Evolutionary conservation across 2,888 invertebrate genomes (phyloP).

Genomic region (Dyspetes luteomarginatus): DNA sequence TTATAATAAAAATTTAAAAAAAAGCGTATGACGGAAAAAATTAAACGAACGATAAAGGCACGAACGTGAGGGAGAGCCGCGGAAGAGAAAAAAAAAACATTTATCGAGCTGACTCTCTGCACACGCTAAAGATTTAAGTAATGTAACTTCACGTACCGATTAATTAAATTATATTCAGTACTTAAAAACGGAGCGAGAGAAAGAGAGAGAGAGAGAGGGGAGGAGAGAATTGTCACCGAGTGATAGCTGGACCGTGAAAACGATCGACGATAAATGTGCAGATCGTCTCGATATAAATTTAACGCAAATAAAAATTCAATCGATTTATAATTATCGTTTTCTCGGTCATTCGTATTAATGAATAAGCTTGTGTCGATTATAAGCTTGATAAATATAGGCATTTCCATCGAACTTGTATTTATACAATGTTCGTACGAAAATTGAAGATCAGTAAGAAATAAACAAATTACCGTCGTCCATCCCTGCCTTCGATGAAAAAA

Average conservation of each 20-base stretch:
- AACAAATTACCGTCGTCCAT: constrained; percentile 33
- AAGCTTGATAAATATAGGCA: constrained; percentile 52
- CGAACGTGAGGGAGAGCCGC: not conserved
- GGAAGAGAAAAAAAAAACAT: constrained; percentile 8
- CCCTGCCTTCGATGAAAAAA: constrained; percentile 49
- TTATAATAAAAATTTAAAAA: constrained; percentile 27
- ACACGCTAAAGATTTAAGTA: constrained; percentile 53
- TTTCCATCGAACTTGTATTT: constrained; percentile 34
- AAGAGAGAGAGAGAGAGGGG: constrained; percentile 10
- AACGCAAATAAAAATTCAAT: not conserved
- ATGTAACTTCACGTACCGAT: constrained; percentile 65
- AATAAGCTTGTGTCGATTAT: constrained; percentile 49
- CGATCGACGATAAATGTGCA: constrained; percentile 8
- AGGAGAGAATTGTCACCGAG: constrained; percentile 35
- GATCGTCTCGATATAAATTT: not conserved
- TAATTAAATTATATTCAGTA: constrained; percentile 73
- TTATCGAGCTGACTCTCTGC: constrained; percentile 42
- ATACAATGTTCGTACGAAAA: constrained; percentile 37
- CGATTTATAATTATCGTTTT: constrained; percentile 39
- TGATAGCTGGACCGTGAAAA: constrained; percentile 44
- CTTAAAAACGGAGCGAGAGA: constrained; percentile 66
- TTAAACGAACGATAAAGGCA: not conserved
- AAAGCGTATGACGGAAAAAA: constrained; percentile 17
- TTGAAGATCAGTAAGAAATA: constrained; percentile 2
- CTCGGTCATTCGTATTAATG: constrained; percentile 37